phyloP scores from a whole-genome alignment of 2,113 vertebrate species.

The Falco punctatus region DNA sequence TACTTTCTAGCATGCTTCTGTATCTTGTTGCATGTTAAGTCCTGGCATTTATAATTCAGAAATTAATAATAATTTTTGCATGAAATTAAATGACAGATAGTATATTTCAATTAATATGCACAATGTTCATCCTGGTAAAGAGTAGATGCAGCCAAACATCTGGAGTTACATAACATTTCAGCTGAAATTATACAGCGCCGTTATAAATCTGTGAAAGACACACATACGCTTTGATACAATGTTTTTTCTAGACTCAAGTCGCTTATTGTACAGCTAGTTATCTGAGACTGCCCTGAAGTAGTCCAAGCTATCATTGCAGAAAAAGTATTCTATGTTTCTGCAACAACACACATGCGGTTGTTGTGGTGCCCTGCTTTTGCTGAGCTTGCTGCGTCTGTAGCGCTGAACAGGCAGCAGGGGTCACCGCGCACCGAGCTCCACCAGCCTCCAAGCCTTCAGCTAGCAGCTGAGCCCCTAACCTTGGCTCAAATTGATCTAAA shows the following conservation, averaged over 20 bases:
- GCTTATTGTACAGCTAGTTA: background rate
- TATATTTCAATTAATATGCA: background rate
- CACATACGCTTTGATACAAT: background rate
- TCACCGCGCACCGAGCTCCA: constrained; percentile 47
- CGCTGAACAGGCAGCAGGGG: constrained; percentile 63
- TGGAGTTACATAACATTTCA: constrained; percentile 21
- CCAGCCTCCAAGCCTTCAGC: background rate
- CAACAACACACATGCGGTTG: background rate
- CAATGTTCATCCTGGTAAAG: background rate
- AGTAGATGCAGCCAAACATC: constrained; percentile 15
- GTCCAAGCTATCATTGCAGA: background rate
- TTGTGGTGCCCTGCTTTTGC: background rate
- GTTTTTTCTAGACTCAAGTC: background rate
- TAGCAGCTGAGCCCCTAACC: background rate
- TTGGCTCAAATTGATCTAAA: background rate
- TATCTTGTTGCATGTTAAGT: background rate
- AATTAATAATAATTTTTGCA: background rate
- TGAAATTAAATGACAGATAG: background rate
- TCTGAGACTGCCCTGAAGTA: background rate
- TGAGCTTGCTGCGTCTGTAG: background rate
- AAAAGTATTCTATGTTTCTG: background rate
- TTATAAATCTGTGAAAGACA: background rate
- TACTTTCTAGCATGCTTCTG: background rate
- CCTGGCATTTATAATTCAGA: background rate
- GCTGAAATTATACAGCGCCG: background rate